A percentile compares a stretch with the other conserved stretches of the same genome.
These are phyloP conservation scores for Mylabris phalerata DNA, from an alignment of 1,140 invertebrate species.

Conservation along the genomic window DNA sequence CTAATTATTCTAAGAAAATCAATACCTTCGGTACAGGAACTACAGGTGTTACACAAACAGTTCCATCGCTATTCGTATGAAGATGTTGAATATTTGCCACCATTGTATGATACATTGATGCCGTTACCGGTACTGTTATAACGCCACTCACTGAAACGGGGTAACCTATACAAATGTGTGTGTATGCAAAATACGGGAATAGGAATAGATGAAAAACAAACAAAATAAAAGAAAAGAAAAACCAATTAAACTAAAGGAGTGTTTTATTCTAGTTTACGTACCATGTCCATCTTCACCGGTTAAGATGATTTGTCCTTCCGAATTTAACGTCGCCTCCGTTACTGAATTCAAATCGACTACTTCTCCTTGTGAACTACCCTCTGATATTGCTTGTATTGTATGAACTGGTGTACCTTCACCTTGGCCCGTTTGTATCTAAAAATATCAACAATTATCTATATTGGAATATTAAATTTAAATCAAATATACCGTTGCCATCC, in stretches of 20 bases:
- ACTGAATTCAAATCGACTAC: slow-evolving; percentile 82
- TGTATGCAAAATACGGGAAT: slow-evolving; percentile 5
- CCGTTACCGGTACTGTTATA: slow-evolving; percentile 90
- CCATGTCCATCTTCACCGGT: slow-evolving; percentile 91
- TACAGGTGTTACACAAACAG: slow-evolving; percentile 72
- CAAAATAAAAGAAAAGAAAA: slow-evolving; percentile 1
- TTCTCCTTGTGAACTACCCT: slow-evolving; percentile 58
- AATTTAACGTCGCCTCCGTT: slow-evolving; percentile 77
- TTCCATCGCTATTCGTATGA: slow-evolving; percentile 65
- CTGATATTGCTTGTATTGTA: slow-evolving; percentile 69
- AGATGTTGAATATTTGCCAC: slow-evolving; percentile 84
- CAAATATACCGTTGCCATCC: slow-evolving; percentile 70
- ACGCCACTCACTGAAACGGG: slow-evolving; percentile 82
- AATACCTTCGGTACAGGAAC: slow-evolving; percentile 67
- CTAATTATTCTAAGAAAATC: neutral
- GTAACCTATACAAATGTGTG: slow-evolving; percentile 22
- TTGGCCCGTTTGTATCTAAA: slow-evolving; percentile 68
- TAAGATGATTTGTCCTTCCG: slow-evolving; percentile 91
- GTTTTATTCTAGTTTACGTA: slow-evolving; percentile 39
- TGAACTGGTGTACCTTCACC: slow-evolving; percentile 67
- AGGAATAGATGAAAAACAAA: neutral
- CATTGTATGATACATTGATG: slow-evolving; percentile 94
- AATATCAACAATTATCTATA: slow-evolving; percentile 1
- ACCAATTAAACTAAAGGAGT: neutral
- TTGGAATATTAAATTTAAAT: slow-evolving; percentile 4